Evolutionary conservation across 2,797 vertebrate species (phyloP).

Genomic region (Australoheros facetus): DNA sequence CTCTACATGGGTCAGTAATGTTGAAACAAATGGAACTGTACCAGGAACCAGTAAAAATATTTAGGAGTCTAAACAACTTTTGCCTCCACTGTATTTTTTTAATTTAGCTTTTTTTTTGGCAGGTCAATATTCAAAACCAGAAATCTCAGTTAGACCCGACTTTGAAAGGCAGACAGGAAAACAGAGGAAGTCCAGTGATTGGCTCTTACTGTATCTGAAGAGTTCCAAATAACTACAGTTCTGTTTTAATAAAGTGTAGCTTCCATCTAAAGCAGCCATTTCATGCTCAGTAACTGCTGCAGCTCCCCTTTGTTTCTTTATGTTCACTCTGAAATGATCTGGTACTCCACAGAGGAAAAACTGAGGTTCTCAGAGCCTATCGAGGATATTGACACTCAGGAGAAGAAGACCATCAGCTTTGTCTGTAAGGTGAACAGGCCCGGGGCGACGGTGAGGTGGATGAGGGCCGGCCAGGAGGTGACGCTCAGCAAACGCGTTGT

Average conservation of each 20-base stretch:
- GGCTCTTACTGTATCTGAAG: background rate
- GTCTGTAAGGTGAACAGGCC: slow-evolving; percentile 95
- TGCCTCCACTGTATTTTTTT: background rate
- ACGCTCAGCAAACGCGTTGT: slow-evolving; percentile 87
- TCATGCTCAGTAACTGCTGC: background rate
- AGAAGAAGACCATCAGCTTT: slow-evolving; percentile 94
- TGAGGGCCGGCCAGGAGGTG: slow-evolving; percentile 92
- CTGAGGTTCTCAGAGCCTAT: slow-evolving; percentile 91
- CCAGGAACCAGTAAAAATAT: too few species aligned
- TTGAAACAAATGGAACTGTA: background rate
- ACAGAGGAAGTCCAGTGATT: background rate
- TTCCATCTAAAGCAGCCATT: background rate
- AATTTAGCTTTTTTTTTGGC: background rate
- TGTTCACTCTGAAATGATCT: background rate
- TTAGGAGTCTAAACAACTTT: background rate
- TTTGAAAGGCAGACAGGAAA: background rate
- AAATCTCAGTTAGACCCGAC: background rate
- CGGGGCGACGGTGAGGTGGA: slow-evolving; percentile 91
- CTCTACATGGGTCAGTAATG: background rate
- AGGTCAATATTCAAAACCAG: background rate
- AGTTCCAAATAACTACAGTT: background rate
- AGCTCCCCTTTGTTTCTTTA: background rate
- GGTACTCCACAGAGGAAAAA: slow-evolving; percentile 87
- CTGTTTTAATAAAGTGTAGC: background rate
- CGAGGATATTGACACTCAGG: slow-evolving; percentile 95